Conservation (phyloP, 2,113 vertebrate species). For the Seriola rivoliana region DNA sequence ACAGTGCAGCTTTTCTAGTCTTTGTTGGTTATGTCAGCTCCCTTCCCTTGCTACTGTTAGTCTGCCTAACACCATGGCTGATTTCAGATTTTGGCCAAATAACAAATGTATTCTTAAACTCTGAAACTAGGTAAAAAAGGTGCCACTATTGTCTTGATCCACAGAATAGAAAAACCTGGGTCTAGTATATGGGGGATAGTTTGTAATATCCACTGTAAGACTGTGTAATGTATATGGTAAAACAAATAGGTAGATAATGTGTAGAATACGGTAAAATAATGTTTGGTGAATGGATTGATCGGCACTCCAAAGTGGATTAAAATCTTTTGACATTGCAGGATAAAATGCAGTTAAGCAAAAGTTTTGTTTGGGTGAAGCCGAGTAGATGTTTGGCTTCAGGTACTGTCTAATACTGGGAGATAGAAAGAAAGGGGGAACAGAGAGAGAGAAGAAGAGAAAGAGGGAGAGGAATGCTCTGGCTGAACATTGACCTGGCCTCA, state of each 20-base stretch:
- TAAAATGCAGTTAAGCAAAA: conserved; percentile 24
- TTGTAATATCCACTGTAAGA: neutral
- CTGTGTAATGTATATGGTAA: neutral
- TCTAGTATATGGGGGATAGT: neutral
- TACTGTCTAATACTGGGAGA: conserved; percentile 44
- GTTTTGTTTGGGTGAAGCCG: conserved; percentile 17
- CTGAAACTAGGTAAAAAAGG: neutral
- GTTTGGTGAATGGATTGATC: neutral
- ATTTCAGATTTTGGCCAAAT: conserved; percentile 1
- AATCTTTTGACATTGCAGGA: neutral
- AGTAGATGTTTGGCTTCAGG: conserved; percentile 66
- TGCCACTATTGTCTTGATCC: neutral
- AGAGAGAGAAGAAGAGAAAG: conserved; percentile 4
- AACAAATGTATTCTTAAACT: neutral
- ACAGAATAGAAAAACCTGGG: neutral
- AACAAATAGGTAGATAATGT: neutral
- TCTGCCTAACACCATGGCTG: neutral
- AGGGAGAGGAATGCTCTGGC: conserved; percentile 79
- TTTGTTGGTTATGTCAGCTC: conserved; percentile 46
- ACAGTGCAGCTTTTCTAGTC: conserved; percentile 37
- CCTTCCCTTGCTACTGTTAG: conserved; percentile 13
- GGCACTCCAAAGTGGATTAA: neutral
- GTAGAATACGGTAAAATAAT: neutral
- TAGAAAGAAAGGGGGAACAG: conserved; percentile 21
- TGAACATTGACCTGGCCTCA: conserved; percentile 80